Base-by-base conservation (phyloP, 2,113 vertebrate genomes). In the Semicossyphus pulcher region DNA sequence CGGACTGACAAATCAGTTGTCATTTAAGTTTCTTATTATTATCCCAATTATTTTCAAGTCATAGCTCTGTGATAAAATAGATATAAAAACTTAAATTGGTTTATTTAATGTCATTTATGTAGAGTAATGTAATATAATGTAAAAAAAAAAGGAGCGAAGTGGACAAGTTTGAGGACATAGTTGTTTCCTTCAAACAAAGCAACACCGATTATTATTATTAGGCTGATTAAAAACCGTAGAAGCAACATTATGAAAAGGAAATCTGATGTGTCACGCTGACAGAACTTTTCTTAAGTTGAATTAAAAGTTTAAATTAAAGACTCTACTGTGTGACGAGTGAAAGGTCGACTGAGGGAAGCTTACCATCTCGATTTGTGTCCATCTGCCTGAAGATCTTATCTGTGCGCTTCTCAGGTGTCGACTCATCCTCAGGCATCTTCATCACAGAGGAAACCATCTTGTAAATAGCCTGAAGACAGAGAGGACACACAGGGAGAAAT, bases 361-460 rank as follows among this genome's bases (percentile, higher is more conserved):
- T 87, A 99, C 98, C 98, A 0, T 99, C 98, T 85, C 97, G 94
- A 68, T 99, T 99, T 88, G 95, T 96, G 91, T 99, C 98, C 98
- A 99, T 99, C 93, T 99, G 98, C 34, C 97, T 95, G 91, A 99
- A 99, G 87, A 99, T 99, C 92, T 99, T 99, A 63, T 99, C 98
- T 39, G 98, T 99, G 82, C 98, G 95, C 86, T 99, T 99, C 90
- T 99, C 98, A 5, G 98, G 98, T 23, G 98, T 99, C 0, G 98
- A 97, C 76, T 99, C 98, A 0, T 99, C 98, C 86, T 99, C 98
- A 0, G 98, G 98, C 98, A 99, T 99, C 93, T 99, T 99, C 98
- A 99, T 99, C 67, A 99, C 98, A 0, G 98, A 98, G 39, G 98
- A 99, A 75, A 99, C 98, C 98, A 99, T 99, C 91, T 97, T 99